Evolutionary conservation across 2,797 vertebrate genomes (phyloP).

Genomic region (Coccyzus lansbergi): DNA sequence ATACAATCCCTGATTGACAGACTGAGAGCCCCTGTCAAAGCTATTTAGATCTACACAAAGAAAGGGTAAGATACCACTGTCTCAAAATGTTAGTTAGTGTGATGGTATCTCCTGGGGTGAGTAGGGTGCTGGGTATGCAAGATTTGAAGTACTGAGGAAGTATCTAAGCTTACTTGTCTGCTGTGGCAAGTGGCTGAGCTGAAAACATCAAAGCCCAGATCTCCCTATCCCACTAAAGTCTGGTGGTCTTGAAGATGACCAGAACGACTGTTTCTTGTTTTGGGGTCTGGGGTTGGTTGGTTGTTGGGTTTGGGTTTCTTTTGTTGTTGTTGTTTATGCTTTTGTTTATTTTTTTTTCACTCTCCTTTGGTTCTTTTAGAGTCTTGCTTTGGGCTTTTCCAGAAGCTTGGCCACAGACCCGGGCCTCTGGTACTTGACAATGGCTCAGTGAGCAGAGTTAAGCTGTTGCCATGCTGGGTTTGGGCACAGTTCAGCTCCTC

Average conservation of each 20-base stretch:
- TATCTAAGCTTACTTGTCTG: background rate
- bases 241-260: background rate
- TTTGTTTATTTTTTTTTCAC: background rate
- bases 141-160: background rate
- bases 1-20: background rate
- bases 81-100: background rate
- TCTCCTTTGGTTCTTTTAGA: background rate
- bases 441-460: background rate
- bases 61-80: background rate
- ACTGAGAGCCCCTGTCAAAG: background rate
- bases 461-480: background rate
- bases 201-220: background rate
- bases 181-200: background rate
- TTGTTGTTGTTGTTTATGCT: too few relatives aligned
- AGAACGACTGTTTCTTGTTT: background rate
- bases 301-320: background rate
- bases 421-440: rapidly evolving
- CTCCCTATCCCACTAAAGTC: background rate
- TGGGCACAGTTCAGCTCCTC: background rate
- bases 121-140: background rate
- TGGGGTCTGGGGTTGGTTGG: background rate
- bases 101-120: background rate
- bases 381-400: background rate
- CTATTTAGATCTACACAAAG: background rate
- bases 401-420: background rate